Evolutionary conservation across 1,140 invertebrate species (phyloP).

Genomic region (Temnothorax longispinosus): DNA sequence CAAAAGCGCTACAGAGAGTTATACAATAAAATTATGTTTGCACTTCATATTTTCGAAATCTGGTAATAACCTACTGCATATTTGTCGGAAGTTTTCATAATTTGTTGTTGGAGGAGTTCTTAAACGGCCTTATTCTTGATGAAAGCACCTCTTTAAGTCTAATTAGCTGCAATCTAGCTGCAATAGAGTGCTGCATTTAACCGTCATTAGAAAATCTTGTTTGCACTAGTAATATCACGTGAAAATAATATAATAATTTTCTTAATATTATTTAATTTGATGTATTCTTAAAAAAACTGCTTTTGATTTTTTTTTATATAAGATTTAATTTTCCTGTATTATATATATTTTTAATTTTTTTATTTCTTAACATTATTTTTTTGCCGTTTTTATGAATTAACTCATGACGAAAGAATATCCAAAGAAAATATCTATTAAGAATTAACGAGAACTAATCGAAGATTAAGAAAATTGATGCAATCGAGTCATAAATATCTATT

Average conservation of each 20-base stretch:
- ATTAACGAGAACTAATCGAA: neutral
- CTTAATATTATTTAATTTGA: neutral
- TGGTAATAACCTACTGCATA: constrained; percentile 11
- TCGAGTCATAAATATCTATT: neutral
- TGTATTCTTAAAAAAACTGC: neutral
- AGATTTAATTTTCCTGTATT: neutral
- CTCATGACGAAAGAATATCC: neutral
- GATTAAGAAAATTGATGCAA: neutral
- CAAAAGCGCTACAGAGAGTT: neutral
- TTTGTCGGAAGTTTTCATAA: constrained; percentile 64
- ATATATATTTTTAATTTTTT: neutral
- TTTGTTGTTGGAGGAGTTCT: constrained; percentile 61
- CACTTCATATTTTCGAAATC: constrained; percentile 19
- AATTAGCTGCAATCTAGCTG: constrained; percentile 67
- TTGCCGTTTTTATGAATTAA: neutral
- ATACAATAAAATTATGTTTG: neutral
- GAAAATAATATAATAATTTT: neutral
- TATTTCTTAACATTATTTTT: neutral
- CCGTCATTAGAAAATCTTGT: constrained; percentile 3
- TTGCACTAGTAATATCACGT: constrained; percentile 23
- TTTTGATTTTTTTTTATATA: neutral
- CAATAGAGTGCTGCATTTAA: constrained; percentile 61
- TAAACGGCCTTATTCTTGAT: constrained; percentile 58
- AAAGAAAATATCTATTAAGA: neutral
- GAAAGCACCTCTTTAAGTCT: constrained; percentile 68